phyloP scores from a whole-genome alignment of 1,140 invertebrate genomes.

The Pectinophora gossypiella region DNA sequence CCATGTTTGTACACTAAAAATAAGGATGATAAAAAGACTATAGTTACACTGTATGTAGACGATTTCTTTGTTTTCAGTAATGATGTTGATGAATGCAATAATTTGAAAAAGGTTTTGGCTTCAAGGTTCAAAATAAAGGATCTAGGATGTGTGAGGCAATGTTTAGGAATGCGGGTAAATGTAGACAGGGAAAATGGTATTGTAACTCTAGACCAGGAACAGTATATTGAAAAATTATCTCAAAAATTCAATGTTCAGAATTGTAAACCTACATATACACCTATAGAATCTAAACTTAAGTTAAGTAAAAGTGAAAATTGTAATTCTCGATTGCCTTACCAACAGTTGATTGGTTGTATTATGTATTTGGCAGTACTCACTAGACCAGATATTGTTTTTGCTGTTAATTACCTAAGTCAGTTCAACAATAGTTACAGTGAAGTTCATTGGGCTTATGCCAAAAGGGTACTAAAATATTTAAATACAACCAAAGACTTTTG shows the following conservation, averaged over 20 bases:
- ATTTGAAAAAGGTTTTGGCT: slow-evolving; percentile 20
- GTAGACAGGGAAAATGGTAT: not conserved
- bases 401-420: slow-evolving; percentile 34
- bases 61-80: slow-evolving; percentile 41
- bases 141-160: slow-evolving; percentile 9
- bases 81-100: slow-evolving; percentile 10
- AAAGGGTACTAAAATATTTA: slow-evolving; percentile 4
- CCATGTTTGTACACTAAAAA: slow-evolving; percentile 28
- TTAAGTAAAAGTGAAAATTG: not conserved
- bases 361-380: slow-evolving; percentile 60
- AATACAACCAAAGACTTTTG: slow-evolving; percentile 6
- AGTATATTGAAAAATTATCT: slow-evolving; percentile 24
- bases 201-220: slow-evolving; percentile 16
- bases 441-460: not conserved
- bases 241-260: slow-evolving; percentile 4
- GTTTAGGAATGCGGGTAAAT: slow-evolving; percentile 23
- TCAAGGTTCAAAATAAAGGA: slow-evolving; percentile 28
- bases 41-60: slow-evolving; percentile 37
- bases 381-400: slow-evolving; percentile 63
- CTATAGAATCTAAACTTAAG: not conserved
- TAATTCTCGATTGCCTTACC: slow-evolving; percentile 31
- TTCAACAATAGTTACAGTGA: slow-evolving; percentile 6
- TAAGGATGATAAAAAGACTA: slow-evolving; percentile 19
- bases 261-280: slow-evolving; percentile 24
- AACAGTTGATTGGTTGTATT: slow-evolving; percentile 53